phyloP scores from a whole-genome alignment of 2,888 invertebrate species.

The Zeuzera pyrina region DNA sequence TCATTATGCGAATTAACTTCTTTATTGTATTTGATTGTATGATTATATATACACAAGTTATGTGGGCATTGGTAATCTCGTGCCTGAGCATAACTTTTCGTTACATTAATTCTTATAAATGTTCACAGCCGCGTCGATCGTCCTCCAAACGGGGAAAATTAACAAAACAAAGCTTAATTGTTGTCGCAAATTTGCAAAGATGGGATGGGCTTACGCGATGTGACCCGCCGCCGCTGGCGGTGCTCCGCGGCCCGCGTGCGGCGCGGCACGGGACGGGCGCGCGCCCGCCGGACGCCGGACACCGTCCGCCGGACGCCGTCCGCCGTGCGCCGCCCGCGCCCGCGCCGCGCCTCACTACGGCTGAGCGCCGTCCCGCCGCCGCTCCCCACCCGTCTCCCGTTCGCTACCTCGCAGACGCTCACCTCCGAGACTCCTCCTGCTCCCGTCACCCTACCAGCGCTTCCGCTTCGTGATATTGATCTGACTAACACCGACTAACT shows the following conservation, averaged over 20 bases:
- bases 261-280: constrained; percentile 48
- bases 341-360: constrained; percentile 60
- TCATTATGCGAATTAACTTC: too few relatives aligned
- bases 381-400: constrained; percentile 14
- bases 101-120: constrained; percentile 57
- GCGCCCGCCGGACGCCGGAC: constrained; percentile 41
- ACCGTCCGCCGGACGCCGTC: constrained; percentile 3
- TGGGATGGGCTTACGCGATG: constrained; percentile 83
- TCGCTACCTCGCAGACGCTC: constrained; percentile 13
- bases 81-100: constrained; percentile 14
- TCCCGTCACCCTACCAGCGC: constrained; percentile 32
- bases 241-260: constrained; percentile 43
- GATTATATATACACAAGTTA: background rate
- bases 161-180: constrained; percentile 70
- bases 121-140: constrained; percentile 68
- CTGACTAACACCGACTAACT: constrained; percentile 45
- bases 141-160: constrained; percentile 43
- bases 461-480: constrained; percentile 63
- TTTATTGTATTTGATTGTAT: too few relatives aligned
- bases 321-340: constrained; percentile 37
- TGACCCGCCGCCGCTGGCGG: constrained; percentile 76
- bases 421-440: constrained; percentile 16
- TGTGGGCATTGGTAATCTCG: background rate
- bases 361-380: constrained; percentile 49
- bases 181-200: constrained; percentile 69